phyloP scores from a whole-genome alignment of 2,113 vertebrate genomes.

The Hylia prasina region DNA sequence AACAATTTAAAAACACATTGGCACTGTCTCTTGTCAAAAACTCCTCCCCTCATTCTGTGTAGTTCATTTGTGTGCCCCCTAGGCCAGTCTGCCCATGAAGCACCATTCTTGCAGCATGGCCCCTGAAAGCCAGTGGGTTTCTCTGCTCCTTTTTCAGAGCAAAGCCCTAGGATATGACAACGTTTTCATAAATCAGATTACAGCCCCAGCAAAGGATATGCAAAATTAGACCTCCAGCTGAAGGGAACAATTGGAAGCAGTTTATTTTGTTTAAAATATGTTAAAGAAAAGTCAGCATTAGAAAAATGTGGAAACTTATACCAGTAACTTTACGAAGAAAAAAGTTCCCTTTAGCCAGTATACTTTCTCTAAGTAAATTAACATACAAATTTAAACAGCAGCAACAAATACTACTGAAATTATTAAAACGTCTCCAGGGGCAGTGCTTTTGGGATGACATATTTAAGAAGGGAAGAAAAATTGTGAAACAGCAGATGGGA shows the following conservation, averaged over 20 bases:
- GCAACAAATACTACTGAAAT: not conserved
- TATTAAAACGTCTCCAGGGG: not conserved
- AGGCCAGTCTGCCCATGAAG: not conserved
- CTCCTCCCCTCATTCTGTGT: not conserved
- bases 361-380: not conserved
- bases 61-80: not conserved
- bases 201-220: not conserved
- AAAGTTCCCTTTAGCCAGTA: not conserved
- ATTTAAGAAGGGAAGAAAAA: not conserved
- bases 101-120: not conserved
- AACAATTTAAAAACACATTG: too few species aligned
- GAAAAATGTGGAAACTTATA: not conserved
- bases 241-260: not conserved
- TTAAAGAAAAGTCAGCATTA: not conserved
- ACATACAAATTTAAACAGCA: not conserved
- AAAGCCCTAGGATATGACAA: not conserved
- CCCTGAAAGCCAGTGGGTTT: not conserved
- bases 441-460: not conserved
- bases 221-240: not conserved
- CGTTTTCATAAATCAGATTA: not conserved
- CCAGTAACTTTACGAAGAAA: not conserved
- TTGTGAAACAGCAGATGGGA: not conserved
- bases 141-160: not conserved
- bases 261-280: not conserved
- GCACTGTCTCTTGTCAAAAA: too few species aligned